Evolutionary conservation across 2,888 invertebrate species (phyloP), one percentile per base, ranked within the genome.

Genomic region (Dryobotodes eremita): DNA sequence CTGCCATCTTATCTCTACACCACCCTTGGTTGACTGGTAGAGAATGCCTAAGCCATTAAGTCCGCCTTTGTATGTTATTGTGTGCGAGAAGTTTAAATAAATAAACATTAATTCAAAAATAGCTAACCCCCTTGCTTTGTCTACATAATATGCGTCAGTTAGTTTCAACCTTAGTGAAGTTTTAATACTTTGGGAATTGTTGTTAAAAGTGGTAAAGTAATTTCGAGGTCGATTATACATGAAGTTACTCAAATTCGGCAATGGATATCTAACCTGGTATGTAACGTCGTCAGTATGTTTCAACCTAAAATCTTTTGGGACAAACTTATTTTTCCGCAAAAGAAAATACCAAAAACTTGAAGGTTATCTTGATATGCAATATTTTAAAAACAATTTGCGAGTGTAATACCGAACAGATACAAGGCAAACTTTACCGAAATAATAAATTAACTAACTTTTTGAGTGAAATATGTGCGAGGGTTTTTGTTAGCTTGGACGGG

Each of bases 381-480:
- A 93, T 95, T 95, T 94, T 94, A 92, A 94, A 91, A 94, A 94
- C 93, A 94, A 94, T 94, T 94, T 94, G 89, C 89, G 89, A 88
- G 86, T 89, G 89, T 90, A 90, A 89, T 87, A 83, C 82, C 74
- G 88, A 82, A 83, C 87, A 86, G 87, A 90, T 88, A 91, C 88
- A 90, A 88, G 80, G 80, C 75, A 84, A 91, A 92, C 84, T 89
- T 91, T 83, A 73, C 72, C 77, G 73, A 89, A 89, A 91, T 91
- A 92, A 92, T 92, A 92, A 92, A 92, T 92, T 91, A 91, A 91
- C 84, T 86, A 90, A 92, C 86, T 92, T 92, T 88, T 79, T 75
- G 84, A 86, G 75, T 84, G 80, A 87, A 89, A 88, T 89, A 89
- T 88, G 80, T 86, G 84, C 77, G 76, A 77, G 66, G 86, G 84